These are phyloP conservation scores for Heliocidaris tuberculata DNA, from an alignment of 35 echinoderm and acorn worm species.

Conservation along the genomic window DNA sequence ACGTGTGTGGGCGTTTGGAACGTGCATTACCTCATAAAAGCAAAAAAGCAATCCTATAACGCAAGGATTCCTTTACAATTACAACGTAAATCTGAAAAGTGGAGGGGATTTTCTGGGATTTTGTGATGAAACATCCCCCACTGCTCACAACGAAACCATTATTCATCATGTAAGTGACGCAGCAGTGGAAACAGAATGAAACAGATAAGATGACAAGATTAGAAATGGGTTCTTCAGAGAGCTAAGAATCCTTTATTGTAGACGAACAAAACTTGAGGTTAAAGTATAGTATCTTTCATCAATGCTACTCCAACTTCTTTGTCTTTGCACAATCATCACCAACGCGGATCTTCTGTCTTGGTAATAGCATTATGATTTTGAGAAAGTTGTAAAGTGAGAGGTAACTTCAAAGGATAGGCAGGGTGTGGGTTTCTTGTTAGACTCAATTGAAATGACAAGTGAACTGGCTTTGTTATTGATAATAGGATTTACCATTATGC, in stretches of 20 bases:
- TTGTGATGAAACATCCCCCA: neutral
- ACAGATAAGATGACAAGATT: neutral
- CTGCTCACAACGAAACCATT: neutral
- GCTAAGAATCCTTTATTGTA: neutral
- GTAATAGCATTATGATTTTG: conserved; percentile 4
- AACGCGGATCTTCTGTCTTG: neutral
- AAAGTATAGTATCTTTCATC: neutral
- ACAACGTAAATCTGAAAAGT: neutral
- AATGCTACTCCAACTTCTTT: neutral
- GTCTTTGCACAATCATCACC: neutral
- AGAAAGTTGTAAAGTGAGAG: neutral
- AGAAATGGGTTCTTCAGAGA: neutral
- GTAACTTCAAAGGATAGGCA: neutral
- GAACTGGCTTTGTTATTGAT: neutral
- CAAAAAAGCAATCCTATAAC: neutral
- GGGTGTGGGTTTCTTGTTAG: neutral
- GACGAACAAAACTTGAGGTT: neutral
- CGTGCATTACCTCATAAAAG: neutral
- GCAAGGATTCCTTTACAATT: neutral
- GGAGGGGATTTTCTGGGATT: neutral
- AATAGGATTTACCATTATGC: neutral
- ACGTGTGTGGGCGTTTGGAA: neutral
- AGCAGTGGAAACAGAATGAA: neutral
- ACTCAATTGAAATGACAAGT: neutral
- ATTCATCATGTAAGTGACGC: neutral